These are phyloP conservation scores for Calliphora vomitoria DNA, from an alignment of 2,888 invertebrate genomes.

Conservation along the genomic window DNA sequence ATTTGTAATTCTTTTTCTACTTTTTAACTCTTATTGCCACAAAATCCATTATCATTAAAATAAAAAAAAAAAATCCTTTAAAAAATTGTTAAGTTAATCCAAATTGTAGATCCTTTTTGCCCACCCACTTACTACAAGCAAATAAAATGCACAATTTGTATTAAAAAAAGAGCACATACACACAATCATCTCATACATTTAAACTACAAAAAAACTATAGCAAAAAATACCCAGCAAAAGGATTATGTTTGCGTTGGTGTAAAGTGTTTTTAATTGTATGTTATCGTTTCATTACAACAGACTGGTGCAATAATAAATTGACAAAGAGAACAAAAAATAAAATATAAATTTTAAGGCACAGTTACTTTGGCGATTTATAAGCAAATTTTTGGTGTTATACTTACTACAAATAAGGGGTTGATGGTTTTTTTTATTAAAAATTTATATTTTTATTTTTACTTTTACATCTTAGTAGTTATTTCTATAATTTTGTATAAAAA, in stretches of 20 bases:
- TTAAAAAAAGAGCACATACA: slow-evolving; percentile 12
- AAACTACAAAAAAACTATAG: slow-evolving; percentile 52
- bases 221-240: slow-evolving; percentile 39
- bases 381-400: too few relatives aligned
- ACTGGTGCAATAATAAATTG: neutral
- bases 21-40: slow-evolving; percentile 57
- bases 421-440: too few relatives aligned
- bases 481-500: too few relatives aligned
- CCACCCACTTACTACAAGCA: slow-evolving; percentile 7
- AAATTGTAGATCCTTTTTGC: slow-evolving; percentile 46
- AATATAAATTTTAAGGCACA: neutral
- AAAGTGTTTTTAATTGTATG: slow-evolving; percentile 71
- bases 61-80: slow-evolving; percentile 60
- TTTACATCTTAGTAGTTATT: too few relatives aligned
- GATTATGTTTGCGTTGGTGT: slow-evolving; percentile 70
- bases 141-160: slow-evolving; percentile 60
- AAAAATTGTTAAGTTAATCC: slow-evolving; percentile 71
- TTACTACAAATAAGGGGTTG: too few relatives aligned
- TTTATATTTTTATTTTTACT: too few relatives aligned
- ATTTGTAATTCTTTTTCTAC: neutral
- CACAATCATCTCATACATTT: too few relatives aligned
- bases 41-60: slow-evolving; percentile 69
- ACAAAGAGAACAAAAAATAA: neutral
- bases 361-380: too few relatives aligned
- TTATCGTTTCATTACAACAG: slow-evolving; percentile 61